These are phyloP conservation scores for Phallusia fumigata DNA, from an alignment of 23 tunicate genomes.

Conservation along the genomic window DNA sequence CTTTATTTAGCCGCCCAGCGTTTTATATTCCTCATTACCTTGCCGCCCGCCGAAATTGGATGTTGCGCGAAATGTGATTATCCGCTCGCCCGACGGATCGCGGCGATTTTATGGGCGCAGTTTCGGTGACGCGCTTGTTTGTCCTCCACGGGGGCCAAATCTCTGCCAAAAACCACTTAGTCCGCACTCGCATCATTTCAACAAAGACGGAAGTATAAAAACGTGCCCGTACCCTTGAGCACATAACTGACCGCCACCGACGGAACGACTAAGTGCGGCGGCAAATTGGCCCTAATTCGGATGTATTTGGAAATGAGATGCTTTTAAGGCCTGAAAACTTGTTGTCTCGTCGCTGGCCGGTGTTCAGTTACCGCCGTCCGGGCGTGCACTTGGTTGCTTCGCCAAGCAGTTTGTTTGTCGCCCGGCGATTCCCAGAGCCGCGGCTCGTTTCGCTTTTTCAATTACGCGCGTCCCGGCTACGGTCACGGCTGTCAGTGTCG, in stretches of 20 bases:
- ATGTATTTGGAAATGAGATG: slow-evolving; percentile 4
- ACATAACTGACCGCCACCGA: background rate
- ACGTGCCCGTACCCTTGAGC: background rate
- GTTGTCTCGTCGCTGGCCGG: background rate
- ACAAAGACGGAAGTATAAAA: background rate
- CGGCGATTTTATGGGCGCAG: background rate
- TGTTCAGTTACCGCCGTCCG: slow-evolving; percentile 10
- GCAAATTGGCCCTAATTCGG: slow-evolving; percentile 6
- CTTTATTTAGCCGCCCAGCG: background rate
- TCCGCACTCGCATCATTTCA: background rate
- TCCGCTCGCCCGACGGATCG: background rate
- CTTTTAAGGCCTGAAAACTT: background rate
- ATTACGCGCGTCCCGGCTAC: slow-evolving; percentile 10
- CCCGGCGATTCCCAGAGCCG: slow-evolving; percentile 3
- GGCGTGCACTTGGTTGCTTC: background rate
- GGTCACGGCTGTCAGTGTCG: slow-evolving; percentile 4
- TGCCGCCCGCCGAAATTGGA: slow-evolving; percentile 8
- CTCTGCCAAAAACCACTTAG: background rate
- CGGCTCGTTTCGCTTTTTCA: slow-evolving; percentile 6
- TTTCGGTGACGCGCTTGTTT: background rate
- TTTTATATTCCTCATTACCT: background rate
- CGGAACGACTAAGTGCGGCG: slow-evolving; percentile 1
- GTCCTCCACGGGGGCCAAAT: background rate
- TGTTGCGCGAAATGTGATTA: slow-evolving; percentile 9
- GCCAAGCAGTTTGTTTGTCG: slow-evolving; percentile 2